Percentiles rank a stretch among this genome's conserved stretches.
Evolutionary conservation across 2,797 vertebrate genomes (phyloP).

Genomic region (Chlorospingus flavigularis): DNA sequence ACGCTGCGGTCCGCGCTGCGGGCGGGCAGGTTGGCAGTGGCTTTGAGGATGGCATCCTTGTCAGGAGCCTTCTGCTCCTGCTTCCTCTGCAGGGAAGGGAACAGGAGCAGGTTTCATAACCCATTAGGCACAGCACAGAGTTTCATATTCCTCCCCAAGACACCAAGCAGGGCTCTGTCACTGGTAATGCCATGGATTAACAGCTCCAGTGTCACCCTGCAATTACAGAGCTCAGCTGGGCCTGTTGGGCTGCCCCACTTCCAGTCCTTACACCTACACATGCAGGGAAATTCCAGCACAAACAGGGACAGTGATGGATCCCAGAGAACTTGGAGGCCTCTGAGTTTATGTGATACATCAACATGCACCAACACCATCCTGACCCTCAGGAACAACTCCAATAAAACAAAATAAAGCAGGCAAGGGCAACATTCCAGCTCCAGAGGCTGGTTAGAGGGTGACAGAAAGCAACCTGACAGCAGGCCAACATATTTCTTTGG

Average conservation of each 20-base stretch:
- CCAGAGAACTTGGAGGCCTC: background rate
- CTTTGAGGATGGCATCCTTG: constrained; percentile 92
- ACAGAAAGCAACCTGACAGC: background rate
- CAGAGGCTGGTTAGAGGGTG: background rate
- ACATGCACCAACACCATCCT: background rate
- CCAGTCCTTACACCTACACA: background rate
- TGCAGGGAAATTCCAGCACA: background rate
- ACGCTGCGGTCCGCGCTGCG: constrained; percentile 86
- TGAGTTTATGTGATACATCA: background rate
- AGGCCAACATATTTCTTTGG: background rate
- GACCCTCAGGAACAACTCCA: background rate
- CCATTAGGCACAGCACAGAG: background rate
- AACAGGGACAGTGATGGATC: background rate
- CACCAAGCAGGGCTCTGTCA: background rate
- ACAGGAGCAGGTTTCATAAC: background rate
- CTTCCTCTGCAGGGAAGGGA: constrained; percentile 82
- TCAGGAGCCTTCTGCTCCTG: constrained; percentile 97
- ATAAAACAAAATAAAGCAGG: background rate
- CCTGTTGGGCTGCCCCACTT: background rate
- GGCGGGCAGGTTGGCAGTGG: constrained; percentile 85
- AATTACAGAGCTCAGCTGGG: background rate
- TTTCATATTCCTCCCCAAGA: background rate
- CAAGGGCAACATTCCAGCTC: background rate
- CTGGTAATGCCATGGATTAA: background rate
- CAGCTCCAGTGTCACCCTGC: background rate